These are phyloP conservation scores for Tribolium castaneum DNA, from an alignment of 1,140 invertebrate species.

Conservation along the genomic window DNA sequence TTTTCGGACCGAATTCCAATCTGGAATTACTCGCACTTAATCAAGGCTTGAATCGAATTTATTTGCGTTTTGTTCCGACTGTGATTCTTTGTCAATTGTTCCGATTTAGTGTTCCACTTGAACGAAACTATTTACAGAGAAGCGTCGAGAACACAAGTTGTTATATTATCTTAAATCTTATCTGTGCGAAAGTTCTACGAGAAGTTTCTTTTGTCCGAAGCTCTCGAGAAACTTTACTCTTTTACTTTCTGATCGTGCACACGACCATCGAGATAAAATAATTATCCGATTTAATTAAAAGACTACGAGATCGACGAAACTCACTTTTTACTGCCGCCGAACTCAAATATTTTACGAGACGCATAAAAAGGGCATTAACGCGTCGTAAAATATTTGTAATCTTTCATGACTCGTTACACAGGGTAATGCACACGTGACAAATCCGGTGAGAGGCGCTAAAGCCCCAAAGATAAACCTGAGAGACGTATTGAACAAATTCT, in stretches of 20 bases:
- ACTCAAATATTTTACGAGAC: constrained; percentile 5
- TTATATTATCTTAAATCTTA: constrained; percentile 32
- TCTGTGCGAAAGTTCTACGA: constrained; percentile 9
- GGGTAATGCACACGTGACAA: background rate
- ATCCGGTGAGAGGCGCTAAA: background rate
- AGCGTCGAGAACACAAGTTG: constrained; percentile 9
- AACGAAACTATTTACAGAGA: constrained; percentile 27
- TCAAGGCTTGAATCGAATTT: no score
- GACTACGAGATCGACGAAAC: background rate
- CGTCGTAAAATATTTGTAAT: constrained; percentile 21
- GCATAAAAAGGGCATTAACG: constrained; percentile 12
- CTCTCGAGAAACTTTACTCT: background rate
- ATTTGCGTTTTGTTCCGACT: background rate
- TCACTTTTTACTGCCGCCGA: background rate
- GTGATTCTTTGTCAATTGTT: constrained; percentile 3
- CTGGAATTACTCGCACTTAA: no score
- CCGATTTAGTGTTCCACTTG: constrained; percentile 4
- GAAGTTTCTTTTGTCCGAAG: constrained; percentile 16
- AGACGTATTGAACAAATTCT: no score
- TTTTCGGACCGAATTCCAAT: no score
- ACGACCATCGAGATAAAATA: constrained; percentile 42
- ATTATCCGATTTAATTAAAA: constrained; percentile 44
- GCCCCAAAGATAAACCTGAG: no score
- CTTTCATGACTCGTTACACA: background rate
- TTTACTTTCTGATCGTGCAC: constrained; percentile 34